phyloP scores from a whole-genome alignment of 1,140 invertebrate genomes.

The Drosophila neocordata region DNA sequence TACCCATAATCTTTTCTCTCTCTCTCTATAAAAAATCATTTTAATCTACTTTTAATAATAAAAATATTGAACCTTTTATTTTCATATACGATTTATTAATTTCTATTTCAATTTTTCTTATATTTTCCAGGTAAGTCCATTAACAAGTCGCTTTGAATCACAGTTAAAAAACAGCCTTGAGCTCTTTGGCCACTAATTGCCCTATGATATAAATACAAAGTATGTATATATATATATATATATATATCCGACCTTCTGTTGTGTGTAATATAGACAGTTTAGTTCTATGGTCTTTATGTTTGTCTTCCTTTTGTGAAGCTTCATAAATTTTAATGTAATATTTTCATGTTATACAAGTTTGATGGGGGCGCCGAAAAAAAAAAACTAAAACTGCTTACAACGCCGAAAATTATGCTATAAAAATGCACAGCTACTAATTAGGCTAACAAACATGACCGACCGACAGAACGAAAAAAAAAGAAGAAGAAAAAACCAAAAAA shows the following conservation, averaged over 20 bases:
- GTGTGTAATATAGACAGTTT: constrained; percentile 38
- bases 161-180: background rate
- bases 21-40: too few relatives aligned
- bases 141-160: background rate
- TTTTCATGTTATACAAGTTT: constrained; percentile 72
- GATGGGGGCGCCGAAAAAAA: constrained; percentile 32
- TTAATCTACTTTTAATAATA: background rate
- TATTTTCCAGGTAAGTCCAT: constrained; percentile 40
- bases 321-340: constrained; percentile 79
- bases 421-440: constrained; percentile 78
- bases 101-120: constrained; percentile 35
- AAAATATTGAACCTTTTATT: too few relatives aligned
- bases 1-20: too few relatives aligned
- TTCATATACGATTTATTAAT: constrained; percentile 11
- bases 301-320: constrained; percentile 34
- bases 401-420: constrained; percentile 78
- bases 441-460: constrained; percentile 69
- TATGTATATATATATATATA: background rate
- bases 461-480: background rate
- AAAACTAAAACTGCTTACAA: constrained; percentile 66
- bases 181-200: constrained; percentile 48
- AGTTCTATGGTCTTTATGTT: constrained; percentile 31
- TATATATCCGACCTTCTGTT: constrained; percentile 18
- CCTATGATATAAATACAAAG: constrained; percentile 12
- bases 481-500: constrained; percentile 1